Base-by-base conservation (phyloP, 2,888 invertebrate species). In the Drosophila neutralis region DNA sequence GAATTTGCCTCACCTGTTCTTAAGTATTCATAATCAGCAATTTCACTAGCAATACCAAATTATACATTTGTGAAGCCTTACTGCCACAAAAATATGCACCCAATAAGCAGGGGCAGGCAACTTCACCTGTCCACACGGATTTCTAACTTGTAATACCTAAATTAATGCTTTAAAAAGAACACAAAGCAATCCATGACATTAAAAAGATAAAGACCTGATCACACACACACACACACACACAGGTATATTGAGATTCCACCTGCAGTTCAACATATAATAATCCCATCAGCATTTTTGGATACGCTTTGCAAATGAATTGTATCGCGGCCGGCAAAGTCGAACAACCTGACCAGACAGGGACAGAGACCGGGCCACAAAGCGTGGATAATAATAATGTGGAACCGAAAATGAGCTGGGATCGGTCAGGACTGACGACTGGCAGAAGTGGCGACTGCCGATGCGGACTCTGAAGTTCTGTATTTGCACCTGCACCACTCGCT, bases 201-300 rank as follows among this genome's bases (percentile, higher is more conserved):
- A 82, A 89, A 84, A 76, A 84, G 81, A 87, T 89, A 89, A 89
- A 87, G 80, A 87, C 83, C 78, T 67, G 60, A 69, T 56, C 66
- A 65, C 60, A 42, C 33, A 45, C 42, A 35, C 21, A n/a, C 29
- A 51, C 27, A 60, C 21, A 59, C 42, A 53, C 24, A 40, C 33
- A 49, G 45, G 58, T 63, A 73, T 69, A 63, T 65, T 48, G 57
- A 69, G 75, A 80, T 80, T 80, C 72, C 83, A 78, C 83, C 85
- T 73, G 68, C 72, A 77, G 79, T 69, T 40, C 48, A 73, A 67
- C 88, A 80, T 88, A 87, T 90, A 88, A 88, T 88, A 88, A 90
- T 89, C 88, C 88, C 90, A 89, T 88, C 90, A 88, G 77, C 90
- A 83, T 89, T 89, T 90, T 88, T 83, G 90, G 88, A 90, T 87